phyloP scores from a whole-genome alignment of 2,113 vertebrate genomes.

The Bufo gargarizans region DNA sequence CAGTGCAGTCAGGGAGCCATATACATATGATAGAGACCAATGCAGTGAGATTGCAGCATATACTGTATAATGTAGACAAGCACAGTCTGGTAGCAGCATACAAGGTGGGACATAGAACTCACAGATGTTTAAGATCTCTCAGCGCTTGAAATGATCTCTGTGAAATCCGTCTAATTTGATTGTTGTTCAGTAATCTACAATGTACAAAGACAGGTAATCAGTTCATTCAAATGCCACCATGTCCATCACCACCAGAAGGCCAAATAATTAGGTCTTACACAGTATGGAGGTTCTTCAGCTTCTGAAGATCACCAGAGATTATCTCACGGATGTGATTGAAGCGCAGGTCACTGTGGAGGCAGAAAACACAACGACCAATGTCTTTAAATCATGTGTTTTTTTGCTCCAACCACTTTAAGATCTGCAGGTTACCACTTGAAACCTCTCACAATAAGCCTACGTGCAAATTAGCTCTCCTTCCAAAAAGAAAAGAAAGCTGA shows the following conservation, averaged over 20 bases:
- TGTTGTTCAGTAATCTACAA: conserved; percentile 72
- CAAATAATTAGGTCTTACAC: conserved; percentile 75
- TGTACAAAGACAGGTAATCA: conserved; percentile 43
- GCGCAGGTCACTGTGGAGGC: conserved; percentile 81
- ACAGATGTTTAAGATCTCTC: conserved; percentile 72
- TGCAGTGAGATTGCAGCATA: too few species aligned
- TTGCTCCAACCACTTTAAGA: neutral
- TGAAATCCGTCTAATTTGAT: conserved; percentile 65
- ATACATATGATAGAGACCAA: too few species aligned
- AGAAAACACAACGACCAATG: conserved; percentile 28
- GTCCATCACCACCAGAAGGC: neutral
- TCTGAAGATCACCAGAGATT: conserved; percentile 78
- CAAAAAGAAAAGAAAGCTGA: too few species aligned
- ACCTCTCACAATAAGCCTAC: neutral
- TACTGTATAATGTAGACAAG: too few species aligned
- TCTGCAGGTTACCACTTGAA: neutral
- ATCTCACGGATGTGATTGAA: conserved; percentile 92
- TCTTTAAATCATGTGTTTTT: neutral
- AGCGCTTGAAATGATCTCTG: conserved; percentile 69
- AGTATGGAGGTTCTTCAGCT: conserved; percentile 86
- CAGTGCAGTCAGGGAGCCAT: too few species aligned
- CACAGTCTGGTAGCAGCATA: too few species aligned
- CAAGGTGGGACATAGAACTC: conserved; percentile 58
- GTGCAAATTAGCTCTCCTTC: too few species aligned
- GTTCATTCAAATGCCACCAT: neutral